phyloP scores from a whole-genome alignment of 2,797 vertebrate species.

The Peromyscus aztecus region DNA sequence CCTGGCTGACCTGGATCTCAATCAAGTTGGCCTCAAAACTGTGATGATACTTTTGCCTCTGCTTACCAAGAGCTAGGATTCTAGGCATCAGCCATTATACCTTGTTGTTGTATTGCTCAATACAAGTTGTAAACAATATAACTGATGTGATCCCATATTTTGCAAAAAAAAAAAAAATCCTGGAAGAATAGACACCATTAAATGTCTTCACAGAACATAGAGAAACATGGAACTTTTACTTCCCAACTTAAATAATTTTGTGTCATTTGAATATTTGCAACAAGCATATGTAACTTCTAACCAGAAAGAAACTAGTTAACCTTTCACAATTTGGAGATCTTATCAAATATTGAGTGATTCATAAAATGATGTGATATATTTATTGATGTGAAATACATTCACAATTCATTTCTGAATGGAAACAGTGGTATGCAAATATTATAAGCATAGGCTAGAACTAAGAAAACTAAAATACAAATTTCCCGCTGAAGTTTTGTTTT shows the following conservation, averaged over 20 bases:
- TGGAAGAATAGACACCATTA: background rate
- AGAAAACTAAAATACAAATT: background rate
- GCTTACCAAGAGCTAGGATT: background rate
- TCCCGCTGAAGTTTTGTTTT: background rate
- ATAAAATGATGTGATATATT: conserved; percentile 30
- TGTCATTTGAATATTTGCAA: conserved; percentile 41
- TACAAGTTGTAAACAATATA: background rate
- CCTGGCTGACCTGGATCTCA: background rate
- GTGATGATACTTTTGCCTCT: background rate
- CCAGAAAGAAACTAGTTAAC: conserved; percentile 37
- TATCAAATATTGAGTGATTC: conserved; percentile 27
- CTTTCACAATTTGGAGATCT: conserved; percentile 5
- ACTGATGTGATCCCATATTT: background rate
- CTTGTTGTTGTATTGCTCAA: background rate
- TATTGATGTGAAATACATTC: conserved; percentile 12
- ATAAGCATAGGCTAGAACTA: background rate
- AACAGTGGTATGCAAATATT: conserved; percentile 21
- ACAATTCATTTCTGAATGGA: conserved; percentile 22
- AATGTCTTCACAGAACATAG: background rate
- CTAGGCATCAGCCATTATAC: background rate
- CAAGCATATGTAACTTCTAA: background rate
- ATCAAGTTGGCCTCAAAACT: background rate
- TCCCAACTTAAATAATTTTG: conserved; percentile 30
- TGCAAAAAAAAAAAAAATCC: background rate
- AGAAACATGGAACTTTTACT: background rate